Base-by-base conservation (phyloP, 1,140 invertebrate species). In the Tetragonula clypearis region DNA sequence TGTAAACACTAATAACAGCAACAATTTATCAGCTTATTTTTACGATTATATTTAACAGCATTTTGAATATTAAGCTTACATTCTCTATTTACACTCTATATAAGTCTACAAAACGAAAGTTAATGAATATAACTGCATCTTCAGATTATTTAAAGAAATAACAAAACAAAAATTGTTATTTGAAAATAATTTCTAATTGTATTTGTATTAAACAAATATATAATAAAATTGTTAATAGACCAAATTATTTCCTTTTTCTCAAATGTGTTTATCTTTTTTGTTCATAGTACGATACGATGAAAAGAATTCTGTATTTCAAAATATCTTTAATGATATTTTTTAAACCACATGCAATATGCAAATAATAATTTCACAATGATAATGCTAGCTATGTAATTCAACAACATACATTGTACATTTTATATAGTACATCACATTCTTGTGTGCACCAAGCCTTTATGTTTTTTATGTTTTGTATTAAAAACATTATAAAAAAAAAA, bases 1-100 rank as follows among this genome's bases (percentile, higher is more conserved):
- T 15, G 60, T 66, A 53, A 68, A 84, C 75, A 82, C 56, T 88
- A 72, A 68, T 86, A 89, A 86, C 41, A 81, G 65, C 84, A 89
- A 82, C 78, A 84, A 66, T 79, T 84, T 82, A 87, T 68, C 30
- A 72, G 58, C 14, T 55, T 72, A 71, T 35, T 41, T 80, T 88
- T 69, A 84, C 75, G 72, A n/a, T 72, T 82, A 76, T 82, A 85
- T 69, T 73, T 84, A 84, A 89, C 65, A 66, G 19, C 55, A 83
- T 85, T 87, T 56, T 26, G 23, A 85, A 89, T 77, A 84, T 68
- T 86, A 55, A 86, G 78, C 55, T 76, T 85, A 73, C 11, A 84
- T 35, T 8, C 68, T 41, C 41, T 88, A 88, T 89, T 58, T 88
- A 89, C 87, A 89, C 23, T 74, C 41, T 90, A 90, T 73, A 84